These are phyloP conservation scores for Keiferia lycopersicella DNA, from an alignment of 2,888 invertebrate species.

Conservation along the genomic window DNA sequence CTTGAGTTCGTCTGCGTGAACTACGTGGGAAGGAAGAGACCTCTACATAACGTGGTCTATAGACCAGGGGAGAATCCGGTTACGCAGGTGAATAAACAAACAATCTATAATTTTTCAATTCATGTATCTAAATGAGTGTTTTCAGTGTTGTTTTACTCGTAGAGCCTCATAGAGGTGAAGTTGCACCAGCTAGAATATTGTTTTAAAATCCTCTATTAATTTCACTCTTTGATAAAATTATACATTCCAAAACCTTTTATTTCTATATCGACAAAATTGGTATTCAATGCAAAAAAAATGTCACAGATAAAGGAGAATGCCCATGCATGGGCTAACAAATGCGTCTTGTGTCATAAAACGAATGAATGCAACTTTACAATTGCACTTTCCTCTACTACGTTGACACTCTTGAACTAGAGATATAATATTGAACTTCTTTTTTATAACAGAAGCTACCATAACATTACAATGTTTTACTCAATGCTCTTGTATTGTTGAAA, in stretches of 20 bases:
- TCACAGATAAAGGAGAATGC: too few species aligned
- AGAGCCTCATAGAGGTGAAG: slow-evolving; percentile 40
- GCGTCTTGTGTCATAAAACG: too few species aligned
- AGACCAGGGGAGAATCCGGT: slow-evolving; percentile 95
- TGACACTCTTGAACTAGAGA: too few species aligned
- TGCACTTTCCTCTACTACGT: too few species aligned
- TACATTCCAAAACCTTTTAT: neutral
- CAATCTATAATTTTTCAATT: slow-evolving; percentile 28
- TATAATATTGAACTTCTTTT: too few species aligned
- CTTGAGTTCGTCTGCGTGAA: slow-evolving; percentile 97
- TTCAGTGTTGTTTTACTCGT: slow-evolving; percentile 46
- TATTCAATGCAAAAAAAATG: neutral
- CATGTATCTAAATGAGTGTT: slow-evolving; percentile 36
- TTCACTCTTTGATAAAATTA: neutral
- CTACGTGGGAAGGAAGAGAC: slow-evolving; percentile 95
- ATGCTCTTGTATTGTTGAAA: too few species aligned
- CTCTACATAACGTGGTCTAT: slow-evolving; percentile 93
- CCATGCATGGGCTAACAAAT: too few species aligned
- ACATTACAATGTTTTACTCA: neutral
- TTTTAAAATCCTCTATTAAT: slow-evolving; percentile 8
- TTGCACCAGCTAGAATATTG: slow-evolving; percentile 27
- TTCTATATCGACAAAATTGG: neutral
- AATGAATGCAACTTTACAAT: too few species aligned
- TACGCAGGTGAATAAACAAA: slow-evolving; percentile 86
- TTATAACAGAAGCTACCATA: neutral